Base-by-base conservation (phyloP, 2,888 invertebrate species). In the Lasioglossum oenotherae region DNA sequence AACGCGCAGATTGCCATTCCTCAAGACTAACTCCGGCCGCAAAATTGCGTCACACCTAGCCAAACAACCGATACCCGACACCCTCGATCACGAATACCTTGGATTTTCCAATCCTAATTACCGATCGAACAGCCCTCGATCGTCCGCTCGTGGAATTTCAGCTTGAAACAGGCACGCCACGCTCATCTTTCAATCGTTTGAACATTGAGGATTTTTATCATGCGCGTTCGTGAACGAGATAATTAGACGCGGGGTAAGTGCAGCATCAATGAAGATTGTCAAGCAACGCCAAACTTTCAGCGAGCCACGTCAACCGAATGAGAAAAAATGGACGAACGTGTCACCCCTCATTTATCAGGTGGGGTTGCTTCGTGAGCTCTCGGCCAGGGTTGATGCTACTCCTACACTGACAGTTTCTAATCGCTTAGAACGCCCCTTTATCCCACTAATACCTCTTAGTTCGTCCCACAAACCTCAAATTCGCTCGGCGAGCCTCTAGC, bases 101-200 rank as follows among this genome's bases (percentile, higher is more conserved):
- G 79, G 78, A 90, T 90, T 87, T 90, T 87, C 89, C 80, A 74
- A 64, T 72, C 71, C 82, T 88, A 90, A 89, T 90, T 89, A 85
- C 73, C 82, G 82, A 79, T 72, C 73, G 78, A 72, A 67, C 71
- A 57, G 23, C 67, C 2, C 38, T 23, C 35, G 60, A 60, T 60
- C 27, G 27, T 27, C 60, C 27, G 27, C 1, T 60, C 14, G 16
- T 60, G 60, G 27, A 60, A 60, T 60, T 60, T 27, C 60, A 6
- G 27, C 60, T 31, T 4, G 27, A 4, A 27, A 60, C 14, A 14
- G 5, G 0, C 27, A 14, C 27, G 16, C 60, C 16, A 31, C 60
- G 27, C 14, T 60, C 5, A 1, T 16, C 60, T 31, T 31, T 60
- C 27, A 14, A 14, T 60, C 27, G 27, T 60, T 31, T 27, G 27